A percentile compares a stretch with the other conserved stretches of the same genome.
phyloP scores from a whole-genome alignment of 2,888 invertebrate species.

The Frankliniella intonsa region DNA sequence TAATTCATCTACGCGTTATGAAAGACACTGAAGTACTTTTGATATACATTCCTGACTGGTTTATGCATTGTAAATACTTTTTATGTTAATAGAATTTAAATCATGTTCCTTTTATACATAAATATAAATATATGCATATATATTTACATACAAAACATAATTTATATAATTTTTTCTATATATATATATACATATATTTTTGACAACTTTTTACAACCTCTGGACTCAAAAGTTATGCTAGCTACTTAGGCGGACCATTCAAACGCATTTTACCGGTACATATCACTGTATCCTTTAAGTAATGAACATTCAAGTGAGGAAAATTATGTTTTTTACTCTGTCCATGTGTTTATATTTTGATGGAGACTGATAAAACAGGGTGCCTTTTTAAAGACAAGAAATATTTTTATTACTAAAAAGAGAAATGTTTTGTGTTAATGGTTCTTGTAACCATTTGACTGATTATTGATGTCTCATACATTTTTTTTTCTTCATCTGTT shows the following conservation, averaged over 20 bases:
- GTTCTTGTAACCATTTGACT: not conserved
- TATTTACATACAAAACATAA: slow-evolving; percentile 9
- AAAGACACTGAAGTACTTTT: not conserved
- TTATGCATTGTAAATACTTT: not conserved
- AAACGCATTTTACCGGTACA: no score
- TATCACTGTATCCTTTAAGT: no score
- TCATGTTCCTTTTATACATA: slow-evolving; percentile 27
- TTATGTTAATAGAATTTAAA: slow-evolving; percentile 15
- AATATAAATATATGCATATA: not conserved
- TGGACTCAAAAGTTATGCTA: no score
- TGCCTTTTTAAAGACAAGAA: not conserved
- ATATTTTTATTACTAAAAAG: no score
- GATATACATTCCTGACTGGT: slow-evolving; percentile 12
- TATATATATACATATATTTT: slow-evolving; percentile 18
- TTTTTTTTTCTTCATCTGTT: not conserved
- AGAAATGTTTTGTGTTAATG: no score
- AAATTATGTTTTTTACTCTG: no score
- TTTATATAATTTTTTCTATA: not conserved
- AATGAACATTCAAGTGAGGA: no score
- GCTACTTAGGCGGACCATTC: no score
- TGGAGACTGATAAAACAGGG: not conserved
- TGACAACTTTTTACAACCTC: not conserved
- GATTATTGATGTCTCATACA: not conserved
- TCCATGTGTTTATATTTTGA: not conserved
- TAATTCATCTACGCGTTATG: no score